phyloP scores from a whole-genome alignment of 2,113 vertebrate species.

The Lagopus leucura region DNA sequence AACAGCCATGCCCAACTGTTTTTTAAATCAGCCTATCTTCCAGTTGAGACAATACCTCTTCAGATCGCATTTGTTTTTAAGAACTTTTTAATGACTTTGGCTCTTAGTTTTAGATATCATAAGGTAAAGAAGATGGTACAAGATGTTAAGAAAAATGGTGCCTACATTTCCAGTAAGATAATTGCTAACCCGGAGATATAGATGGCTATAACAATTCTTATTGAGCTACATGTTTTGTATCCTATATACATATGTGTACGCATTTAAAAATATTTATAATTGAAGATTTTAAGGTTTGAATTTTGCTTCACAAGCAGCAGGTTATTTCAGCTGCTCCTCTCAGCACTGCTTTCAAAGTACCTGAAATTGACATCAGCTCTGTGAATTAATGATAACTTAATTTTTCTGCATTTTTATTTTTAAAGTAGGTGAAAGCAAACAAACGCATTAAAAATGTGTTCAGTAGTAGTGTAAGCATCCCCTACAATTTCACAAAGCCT shows the following conservation, averaged over 20 bases:
- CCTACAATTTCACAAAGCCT: neutral
- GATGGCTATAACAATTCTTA: neutral
- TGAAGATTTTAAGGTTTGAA: neutral
- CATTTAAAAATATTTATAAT: neutral
- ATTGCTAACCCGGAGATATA: neutral
- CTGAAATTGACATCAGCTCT: neutral
- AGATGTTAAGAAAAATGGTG: neutral
- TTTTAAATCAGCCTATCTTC: neutral
- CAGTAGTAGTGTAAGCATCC: neutral
- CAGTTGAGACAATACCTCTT: neutral
- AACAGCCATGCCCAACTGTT: neutral
- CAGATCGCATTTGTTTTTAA: neutral
- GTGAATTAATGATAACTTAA: neutral
- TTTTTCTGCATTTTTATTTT: neutral
- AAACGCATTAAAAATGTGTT: neutral
- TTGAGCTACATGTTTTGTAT: neutral
- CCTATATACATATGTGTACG: neutral
- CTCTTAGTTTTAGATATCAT: neutral
- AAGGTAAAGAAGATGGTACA: neutral
- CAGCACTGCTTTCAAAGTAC: neutral
- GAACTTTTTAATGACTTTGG: neutral
- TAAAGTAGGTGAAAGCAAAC: neutral
- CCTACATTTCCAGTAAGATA: neutral
- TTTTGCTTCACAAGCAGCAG: neutral
- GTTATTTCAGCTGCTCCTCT: neutral